These are phyloP conservation scores for Papilio aristodemus DNA, from an alignment of 1,140 invertebrate species.

Conservation along the genomic window DNA sequence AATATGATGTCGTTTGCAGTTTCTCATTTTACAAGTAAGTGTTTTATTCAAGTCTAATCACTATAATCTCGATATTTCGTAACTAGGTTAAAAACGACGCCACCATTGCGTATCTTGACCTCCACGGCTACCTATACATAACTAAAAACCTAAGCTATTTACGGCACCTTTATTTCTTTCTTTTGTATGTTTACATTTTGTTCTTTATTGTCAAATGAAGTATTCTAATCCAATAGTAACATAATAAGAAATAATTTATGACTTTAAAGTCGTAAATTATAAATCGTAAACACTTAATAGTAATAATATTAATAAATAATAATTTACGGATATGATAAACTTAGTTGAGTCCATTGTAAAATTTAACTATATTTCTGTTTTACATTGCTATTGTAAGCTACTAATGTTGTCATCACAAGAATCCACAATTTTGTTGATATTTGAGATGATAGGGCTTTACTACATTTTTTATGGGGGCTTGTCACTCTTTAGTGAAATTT, in stretches of 20 bases:
- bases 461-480: too few species aligned
- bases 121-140: not conserved
- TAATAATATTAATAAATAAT: not conserved
- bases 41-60: constrained; percentile 44
- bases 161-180: constrained; percentile 34
- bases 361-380: not conserved
- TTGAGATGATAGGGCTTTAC: not conserved
- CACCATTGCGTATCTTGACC: constrained; percentile 25
- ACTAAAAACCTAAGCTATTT: not conserved
- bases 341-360: not conserved
- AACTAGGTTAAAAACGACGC: constrained; percentile 33
- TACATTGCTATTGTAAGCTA: not conserved
- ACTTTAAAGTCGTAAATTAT: not conserved
- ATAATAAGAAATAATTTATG: not conserved
- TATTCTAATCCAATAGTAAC: not conserved
- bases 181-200: constrained; percentile 46
- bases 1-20: constrained; percentile 77
- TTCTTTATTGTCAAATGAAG: not conserved
- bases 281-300: not conserved
- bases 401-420: not conserved
- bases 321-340: not conserved
- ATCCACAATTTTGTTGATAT: not conserved
- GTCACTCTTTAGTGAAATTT: too few species aligned
- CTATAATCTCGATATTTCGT: constrained; percentile 35
- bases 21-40: constrained; percentile 78